A percentile compares a stretch with the other conserved stretches of the same genome.
These are phyloP conservation scores for Ectemnius continuus DNA, from an alignment of 2,888 invertebrate genomes.

Conservation along the genomic window DNA sequence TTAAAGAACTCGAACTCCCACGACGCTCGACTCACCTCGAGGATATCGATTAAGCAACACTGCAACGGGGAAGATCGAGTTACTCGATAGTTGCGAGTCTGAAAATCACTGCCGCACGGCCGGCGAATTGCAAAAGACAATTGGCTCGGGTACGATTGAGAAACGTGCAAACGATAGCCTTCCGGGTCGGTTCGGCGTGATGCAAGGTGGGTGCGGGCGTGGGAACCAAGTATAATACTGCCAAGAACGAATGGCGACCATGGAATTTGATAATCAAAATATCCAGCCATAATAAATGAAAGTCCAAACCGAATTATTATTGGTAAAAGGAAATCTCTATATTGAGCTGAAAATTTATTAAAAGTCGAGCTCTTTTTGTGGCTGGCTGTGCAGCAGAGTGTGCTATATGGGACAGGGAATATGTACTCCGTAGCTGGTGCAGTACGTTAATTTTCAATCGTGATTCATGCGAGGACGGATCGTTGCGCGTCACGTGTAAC, in stretches of 20 bases:
- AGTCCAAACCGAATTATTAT: too few relatives aligned
- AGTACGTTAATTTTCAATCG: constrained; percentile 45
- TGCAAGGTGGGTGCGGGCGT: constrained; percentile 21
- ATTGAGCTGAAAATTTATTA: too few relatives aligned
- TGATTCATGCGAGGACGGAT: constrained; percentile 51
- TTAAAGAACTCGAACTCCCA: not conserved
- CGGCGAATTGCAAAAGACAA: not conserved
- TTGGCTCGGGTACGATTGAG: constrained; percentile 16
- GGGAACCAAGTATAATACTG: constrained; percentile 40
- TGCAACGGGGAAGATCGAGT: not conserved
- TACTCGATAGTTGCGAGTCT: not conserved
- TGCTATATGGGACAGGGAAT: constrained; percentile 40
- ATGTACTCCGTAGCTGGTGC: constrained; percentile 28
- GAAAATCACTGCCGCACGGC: constrained; percentile 1
- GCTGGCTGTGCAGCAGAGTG: not conserved
- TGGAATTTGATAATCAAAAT: too few relatives aligned
- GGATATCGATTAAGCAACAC: constrained; percentile 1
- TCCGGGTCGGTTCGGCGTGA: constrained; percentile 33
- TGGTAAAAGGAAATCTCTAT: too few relatives aligned
- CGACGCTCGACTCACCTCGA: not conserved
- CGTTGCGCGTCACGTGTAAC: constrained; percentile 24
- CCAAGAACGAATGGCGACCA: not conserved
- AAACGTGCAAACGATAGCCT: constrained; percentile 33
- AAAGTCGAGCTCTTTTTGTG: too few relatives aligned
- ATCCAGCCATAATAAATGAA: too few relatives aligned